These are phyloP conservation scores for Tetragnatha versicolor DNA, from an alignment of 1,140 invertebrate genomes.

Conservation along the genomic window DNA sequence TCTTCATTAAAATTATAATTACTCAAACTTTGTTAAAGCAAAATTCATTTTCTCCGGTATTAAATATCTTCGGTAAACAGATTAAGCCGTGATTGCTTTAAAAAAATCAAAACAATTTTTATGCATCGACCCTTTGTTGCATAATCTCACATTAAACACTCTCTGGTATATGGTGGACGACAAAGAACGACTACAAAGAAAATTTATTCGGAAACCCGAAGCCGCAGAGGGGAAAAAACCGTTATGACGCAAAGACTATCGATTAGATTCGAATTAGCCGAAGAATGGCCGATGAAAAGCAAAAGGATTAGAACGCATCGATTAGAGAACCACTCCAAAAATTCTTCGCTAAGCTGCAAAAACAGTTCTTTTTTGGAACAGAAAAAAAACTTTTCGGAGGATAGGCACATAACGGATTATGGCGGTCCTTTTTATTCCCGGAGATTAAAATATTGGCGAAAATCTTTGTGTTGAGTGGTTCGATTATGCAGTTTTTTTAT, in stretches of 20 bases:
- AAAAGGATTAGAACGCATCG: conserved; percentile 50
- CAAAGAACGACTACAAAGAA: too few relatives aligned
- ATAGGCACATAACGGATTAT: conserved; percentile 41
- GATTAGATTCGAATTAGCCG: conserved; percentile 42
- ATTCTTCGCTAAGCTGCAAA: conserved; percentile 37
- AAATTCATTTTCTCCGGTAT: too few relatives aligned
- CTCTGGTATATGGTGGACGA: too few relatives aligned
- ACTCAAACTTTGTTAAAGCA: too few relatives aligned
- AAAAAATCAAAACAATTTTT: too few relatives aligned
- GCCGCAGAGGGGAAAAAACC: too few relatives aligned
- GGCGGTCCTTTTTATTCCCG: conserved; percentile 31
- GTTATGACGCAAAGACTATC: conserved; percentile 12
- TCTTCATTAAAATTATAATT: too few relatives aligned
- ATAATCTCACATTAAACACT: too few relatives aligned
- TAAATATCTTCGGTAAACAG: too few relatives aligned
- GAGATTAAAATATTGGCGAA: conserved; percentile 54
- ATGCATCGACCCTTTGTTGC: too few relatives aligned
- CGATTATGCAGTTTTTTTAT: conserved; percentile 33
- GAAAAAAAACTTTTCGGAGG: conserved; percentile 27
- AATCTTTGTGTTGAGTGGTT: conserved; percentile 49
- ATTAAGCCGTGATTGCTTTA: too few relatives aligned
- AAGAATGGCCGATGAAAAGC: too few relatives aligned
- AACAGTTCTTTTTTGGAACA: conserved; percentile 33
- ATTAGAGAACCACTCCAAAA: conserved; percentile 40
- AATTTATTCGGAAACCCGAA: not conserved